Percentiles rank a stretch among this genome's conserved stretches.
phyloP scores from a whole-genome alignment of 2,888 invertebrate species.

The Coremacera marginata region DNA sequence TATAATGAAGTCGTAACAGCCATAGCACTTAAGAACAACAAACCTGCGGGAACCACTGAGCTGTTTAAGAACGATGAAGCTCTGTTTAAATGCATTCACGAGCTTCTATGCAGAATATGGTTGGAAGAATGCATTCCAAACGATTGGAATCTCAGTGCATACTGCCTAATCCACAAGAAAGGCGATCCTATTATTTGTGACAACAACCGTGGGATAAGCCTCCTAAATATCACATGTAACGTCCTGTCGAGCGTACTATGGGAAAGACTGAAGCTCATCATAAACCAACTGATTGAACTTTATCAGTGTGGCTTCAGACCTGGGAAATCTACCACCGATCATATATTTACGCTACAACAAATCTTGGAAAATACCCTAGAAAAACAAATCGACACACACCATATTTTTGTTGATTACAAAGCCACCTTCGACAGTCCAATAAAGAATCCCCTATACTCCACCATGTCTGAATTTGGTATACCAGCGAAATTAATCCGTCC shows the following conservation, averaged over 20 bases:
- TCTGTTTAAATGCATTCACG: conserved; percentile 23
- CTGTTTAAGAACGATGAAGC: conserved; percentile 23
- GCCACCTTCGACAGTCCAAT: conserved; percentile 43
- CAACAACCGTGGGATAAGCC: conserved; percentile 19
- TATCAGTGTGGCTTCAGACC: no score
- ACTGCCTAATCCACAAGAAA: no score
- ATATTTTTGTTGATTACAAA: not conserved
- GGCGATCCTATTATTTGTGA: not conserved
- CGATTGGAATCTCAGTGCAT: no score
- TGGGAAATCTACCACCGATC: no score
- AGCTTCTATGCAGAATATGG: conserved; percentile 25
- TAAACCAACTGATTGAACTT: not conserved
- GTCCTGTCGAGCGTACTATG: conserved; percentile 27
- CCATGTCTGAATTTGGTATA: conserved; percentile 41
- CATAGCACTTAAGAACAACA: no score
- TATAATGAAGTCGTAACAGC: no score
- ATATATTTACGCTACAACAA: no score
- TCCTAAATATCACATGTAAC: not conserved
- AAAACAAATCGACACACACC: no score
- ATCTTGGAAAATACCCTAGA: no score
- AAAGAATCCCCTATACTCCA: conserved; percentile 27
- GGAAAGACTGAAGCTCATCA: conserved; percentile 29
- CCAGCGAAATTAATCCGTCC: conserved; percentile 37
- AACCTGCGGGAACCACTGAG: conserved; percentile 3
- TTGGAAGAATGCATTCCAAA: not conserved